These are phyloP conservation scores for Diceros bicornis DNA, from an alignment of 2,797 vertebrate genomes.

Conservation along the genomic window DNA sequence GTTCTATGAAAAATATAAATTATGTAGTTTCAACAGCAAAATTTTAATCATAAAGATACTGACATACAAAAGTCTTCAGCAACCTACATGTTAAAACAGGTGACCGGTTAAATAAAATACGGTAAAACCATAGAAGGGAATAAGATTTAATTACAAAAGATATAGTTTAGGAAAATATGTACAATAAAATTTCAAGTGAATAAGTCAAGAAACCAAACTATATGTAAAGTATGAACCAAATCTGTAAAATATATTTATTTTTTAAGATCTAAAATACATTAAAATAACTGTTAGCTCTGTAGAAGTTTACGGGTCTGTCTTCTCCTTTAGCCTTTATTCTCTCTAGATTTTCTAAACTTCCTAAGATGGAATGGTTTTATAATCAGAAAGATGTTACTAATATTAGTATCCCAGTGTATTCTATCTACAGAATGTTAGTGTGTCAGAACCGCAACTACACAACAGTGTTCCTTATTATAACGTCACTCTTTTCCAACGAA, in stretches of 20 bases:
- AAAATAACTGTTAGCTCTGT: not conserved
- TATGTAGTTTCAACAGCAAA: not conserved
- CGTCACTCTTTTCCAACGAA: not conserved
- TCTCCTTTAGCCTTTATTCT: not conserved
- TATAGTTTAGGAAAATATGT: not conserved
- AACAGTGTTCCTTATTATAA: not conserved
- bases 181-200: not conserved
- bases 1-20: not conserved
- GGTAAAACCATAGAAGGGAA: not conserved
- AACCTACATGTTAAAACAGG: not conserved
- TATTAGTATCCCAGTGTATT: not conserved
- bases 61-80: not conserved
- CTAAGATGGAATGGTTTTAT: not conserved
- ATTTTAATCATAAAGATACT: not conserved
- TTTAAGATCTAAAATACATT: not conserved
- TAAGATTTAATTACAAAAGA: not conserved
- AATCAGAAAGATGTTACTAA: not conserved
- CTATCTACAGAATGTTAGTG: not conserved
- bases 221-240: not conserved
- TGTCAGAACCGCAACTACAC: not conserved
- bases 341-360: not conserved
- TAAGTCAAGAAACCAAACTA: not conserved
- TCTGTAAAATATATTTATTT: not conserved
- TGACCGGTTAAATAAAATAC: not conserved
- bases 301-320: not conserved